Percentiles rank a stretch among this genome's conserved stretches.
Conservation (phyloP, 2,888 invertebrate species). For the Drosophila birchii region DNA sequence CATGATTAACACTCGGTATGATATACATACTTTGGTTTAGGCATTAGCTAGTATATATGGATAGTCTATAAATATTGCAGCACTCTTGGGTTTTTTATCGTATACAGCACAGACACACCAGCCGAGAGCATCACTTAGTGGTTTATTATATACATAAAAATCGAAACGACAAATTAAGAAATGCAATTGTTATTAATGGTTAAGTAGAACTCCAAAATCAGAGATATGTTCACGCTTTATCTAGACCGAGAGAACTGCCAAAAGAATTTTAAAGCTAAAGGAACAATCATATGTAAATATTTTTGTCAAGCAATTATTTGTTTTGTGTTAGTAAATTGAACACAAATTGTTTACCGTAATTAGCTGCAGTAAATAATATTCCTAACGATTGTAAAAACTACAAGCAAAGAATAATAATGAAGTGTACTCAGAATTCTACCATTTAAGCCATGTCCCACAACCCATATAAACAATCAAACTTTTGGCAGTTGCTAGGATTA, state of each 20-base stretch:
- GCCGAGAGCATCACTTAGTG: conserved; percentile 65
- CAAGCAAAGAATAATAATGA: conserved; percentile 37
- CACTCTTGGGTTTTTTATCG: conserved; percentile 43
- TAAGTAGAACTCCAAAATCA: conserved; percentile 47
- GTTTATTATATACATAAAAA: conserved; percentile 47
- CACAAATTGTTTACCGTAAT: conserved; percentile 40
- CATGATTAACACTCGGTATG: conserved; percentile 32
- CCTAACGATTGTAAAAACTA: conserved; percentile 57
- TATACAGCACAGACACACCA: conserved; percentile 38
- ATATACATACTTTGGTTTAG: conserved; percentile 30
- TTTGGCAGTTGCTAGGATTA: conserved; percentile 65
- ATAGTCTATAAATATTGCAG: conserved; percentile 30
- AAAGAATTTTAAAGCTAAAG: conserved; percentile 51
- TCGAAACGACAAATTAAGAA: conserved; percentile 7
- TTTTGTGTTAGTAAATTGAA: conserved; percentile 23
- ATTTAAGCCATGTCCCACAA: conserved; percentile 53
- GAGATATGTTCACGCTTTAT: conserved; percentile 50
- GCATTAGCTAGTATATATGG: conserved; percentile 33
- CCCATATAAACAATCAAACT: conserved; percentile 69
- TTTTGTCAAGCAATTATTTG: conserved; percentile 18
- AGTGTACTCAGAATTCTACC: conserved; percentile 55
- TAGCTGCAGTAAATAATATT: conserved; percentile 56
- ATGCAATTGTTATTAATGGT: conserved; percentile 65
- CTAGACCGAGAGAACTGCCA: conserved; percentile 65
- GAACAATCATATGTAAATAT: conserved; percentile 33